phyloP scores from a whole-genome alignment of 2,888 invertebrate genomes.

The Drosophila recens region DNA sequence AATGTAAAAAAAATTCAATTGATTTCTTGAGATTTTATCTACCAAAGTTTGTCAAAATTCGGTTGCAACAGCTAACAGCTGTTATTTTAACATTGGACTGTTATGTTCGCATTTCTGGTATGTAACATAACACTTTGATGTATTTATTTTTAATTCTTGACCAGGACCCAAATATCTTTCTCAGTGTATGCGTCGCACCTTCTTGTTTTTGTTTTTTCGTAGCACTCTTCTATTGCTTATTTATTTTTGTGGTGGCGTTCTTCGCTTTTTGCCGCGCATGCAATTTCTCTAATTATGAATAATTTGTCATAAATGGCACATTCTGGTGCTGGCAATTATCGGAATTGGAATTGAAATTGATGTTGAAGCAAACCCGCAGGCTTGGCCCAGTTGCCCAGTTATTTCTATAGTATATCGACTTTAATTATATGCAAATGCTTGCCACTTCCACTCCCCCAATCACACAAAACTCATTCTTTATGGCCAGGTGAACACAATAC shows the following conservation, averaged over 20 bases:
- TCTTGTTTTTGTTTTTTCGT: not conserved
- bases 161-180: not conserved
- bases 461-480: constrained; percentile 13
- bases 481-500: constrained; percentile 17
- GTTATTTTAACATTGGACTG: too few species aligned
- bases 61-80: too few species aligned
- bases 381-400: constrained; percentile 55
- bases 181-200: constrained; percentile 2
- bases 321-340: constrained; percentile 60
- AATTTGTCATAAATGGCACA: constrained; percentile 73
- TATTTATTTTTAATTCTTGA: not conserved
- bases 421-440: constrained; percentile 40
- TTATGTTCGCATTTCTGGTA: too few species aligned
- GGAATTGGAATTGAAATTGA: constrained; percentile 61
- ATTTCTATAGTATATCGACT: not conserved
- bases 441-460: constrained; percentile 2
- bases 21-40: not conserved
- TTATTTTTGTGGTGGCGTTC: constrained; percentile 18
- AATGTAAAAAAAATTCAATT: not conserved
- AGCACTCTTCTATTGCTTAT: constrained; percentile 6
- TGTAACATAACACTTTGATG: too few species aligned
- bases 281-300: constrained; percentile 73
- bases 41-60: not conserved
- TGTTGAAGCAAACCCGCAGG: constrained; percentile 26
- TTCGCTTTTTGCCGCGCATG: constrained; percentile 37